Conservation (phyloP, 2,113 vertebrate species). For the Oreochromis tanganicae region DNA sequence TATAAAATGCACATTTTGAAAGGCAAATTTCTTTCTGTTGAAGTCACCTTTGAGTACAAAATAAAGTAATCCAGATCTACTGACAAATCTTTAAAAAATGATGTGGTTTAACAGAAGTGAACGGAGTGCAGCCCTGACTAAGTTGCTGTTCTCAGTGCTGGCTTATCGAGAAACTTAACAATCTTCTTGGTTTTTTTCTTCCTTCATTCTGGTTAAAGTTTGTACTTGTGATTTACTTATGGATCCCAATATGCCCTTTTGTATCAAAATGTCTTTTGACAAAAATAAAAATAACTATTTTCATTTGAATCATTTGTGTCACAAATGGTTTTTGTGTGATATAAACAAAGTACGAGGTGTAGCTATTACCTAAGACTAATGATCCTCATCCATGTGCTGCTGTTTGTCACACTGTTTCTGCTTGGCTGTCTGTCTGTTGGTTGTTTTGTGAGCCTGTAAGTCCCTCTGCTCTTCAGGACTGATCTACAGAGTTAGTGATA, state of each 20-base stretch:
- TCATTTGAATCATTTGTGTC: not conserved
- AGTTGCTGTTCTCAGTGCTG: conserved; percentile 1
- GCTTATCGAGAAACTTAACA: not conserved
- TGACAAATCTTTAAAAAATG: not conserved
- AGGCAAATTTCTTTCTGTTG: not conserved
- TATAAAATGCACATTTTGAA: not conserved
- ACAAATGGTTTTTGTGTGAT: not conserved
- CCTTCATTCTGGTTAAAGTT: conserved; percentile 1
- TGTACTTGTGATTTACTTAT: conserved; percentile 30
- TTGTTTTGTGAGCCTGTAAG: not conserved
- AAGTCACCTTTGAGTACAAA: not conserved
- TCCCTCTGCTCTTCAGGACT: not conserved
- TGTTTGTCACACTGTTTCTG: not conserved
- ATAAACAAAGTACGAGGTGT: not conserved
- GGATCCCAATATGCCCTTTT: conserved; percentile 29
- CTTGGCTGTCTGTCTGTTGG: not conserved
- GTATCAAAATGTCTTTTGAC: conserved; percentile 37
- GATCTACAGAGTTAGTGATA: not conserved
- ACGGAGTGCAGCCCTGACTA: not conserved
- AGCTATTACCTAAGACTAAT: not conserved
- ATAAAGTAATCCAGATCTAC: not conserved
- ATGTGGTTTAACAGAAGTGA: not conserved
- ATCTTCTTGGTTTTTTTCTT: not conserved
- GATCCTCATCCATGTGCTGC: not conserved
- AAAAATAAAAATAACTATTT: conserved; percentile 52